Percentiles rank a stretch among this genome's conserved stretches.
Conservation (phyloP, 2,797 vertebrate genomes). For the Vireo griseus region DNA sequence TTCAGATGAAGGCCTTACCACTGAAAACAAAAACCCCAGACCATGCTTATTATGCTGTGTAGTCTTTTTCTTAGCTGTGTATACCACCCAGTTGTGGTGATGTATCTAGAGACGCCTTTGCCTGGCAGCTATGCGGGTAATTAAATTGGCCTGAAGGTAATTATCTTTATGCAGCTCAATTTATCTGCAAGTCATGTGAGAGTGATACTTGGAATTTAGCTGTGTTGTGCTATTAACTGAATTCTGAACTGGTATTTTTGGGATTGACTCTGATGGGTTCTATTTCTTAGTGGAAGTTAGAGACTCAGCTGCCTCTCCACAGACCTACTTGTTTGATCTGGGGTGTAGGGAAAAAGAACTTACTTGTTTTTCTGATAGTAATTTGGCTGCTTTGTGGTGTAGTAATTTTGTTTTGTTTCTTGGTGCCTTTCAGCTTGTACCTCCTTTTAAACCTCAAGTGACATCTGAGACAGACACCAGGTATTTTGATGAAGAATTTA, state of each 20-base stretch:
- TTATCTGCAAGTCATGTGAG: not conserved
- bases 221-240: not conserved
- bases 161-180: not conserved
- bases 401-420: slow-evolving; percentile 37
- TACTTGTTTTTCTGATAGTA: not conserved
- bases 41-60: not conserved
- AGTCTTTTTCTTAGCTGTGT: not conserved
- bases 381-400: not conserved
- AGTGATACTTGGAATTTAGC: not conserved
- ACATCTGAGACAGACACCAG: slow-evolving; percentile 97
- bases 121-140: not conserved
- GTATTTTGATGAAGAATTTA: slow-evolving; percentile 99
- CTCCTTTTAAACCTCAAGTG: slow-evolving; percentile 98
- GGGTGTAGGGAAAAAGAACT: not conserved
- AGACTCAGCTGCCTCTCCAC: not conserved
- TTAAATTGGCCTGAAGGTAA: not conserved
- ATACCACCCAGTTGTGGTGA: not conserved
- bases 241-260: not conserved
- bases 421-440: slow-evolving; percentile 82
- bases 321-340: not conserved
- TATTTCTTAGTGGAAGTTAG: not conserved
- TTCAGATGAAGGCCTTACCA: not conserved
- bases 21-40: not conserved
- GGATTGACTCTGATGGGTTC: not conserved
- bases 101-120: not conserved